Base-by-base conservation (phyloP, 1,140 invertebrate genomes). In the Heliconius congener region DNA sequence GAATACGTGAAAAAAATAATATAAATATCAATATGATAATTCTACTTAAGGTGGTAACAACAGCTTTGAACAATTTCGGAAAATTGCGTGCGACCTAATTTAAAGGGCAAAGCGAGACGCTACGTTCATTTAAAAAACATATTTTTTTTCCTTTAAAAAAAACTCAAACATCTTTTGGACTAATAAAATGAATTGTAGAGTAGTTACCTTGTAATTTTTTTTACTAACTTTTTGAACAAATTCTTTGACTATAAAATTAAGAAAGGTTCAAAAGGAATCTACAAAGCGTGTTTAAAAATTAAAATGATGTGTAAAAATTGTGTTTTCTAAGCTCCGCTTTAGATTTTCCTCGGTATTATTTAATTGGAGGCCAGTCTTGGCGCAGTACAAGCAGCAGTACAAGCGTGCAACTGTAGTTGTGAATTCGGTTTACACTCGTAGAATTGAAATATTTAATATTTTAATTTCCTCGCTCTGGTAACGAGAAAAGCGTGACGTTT, bases 81-180 rank as follows among this genome's bases (percentile, higher is more conserved):
- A 78, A 78, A 79, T 81, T 82, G 76, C 83, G 84, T 85, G 79
- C 81, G 85, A 84, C 85, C 84, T 85, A 89, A 87, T 89, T 86
- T 81, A 79, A 80, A 74, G 79, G 85, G 85, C 80, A 81, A 52
- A 80, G 74, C 37, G 77, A 66, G 73, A 73, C 71, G 74, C 75
- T 83, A 60, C 73, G 74, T 77, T 83, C 83, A 83, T 84, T 86
- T 84, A 79, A 83, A 86, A 88, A 71, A 27, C 0, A 81, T 79
- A 79, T 84, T 83, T 84, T 85, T 82, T 30, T 30, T 79, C 79
- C 80, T 81, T 80, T n/a, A 16, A 46, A 46, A 83, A 85, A 86
- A 88, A 81, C 80, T 87, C 84, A 74, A 74, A 82, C 66, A 79
- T 85, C 78, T 81, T 81, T 75, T 82, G 77, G 60, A 79, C 66